These are phyloP conservation scores for Cuniculus paca DNA, from an alignment of 2,797 vertebrate species.

Conservation along the genomic window DNA sequence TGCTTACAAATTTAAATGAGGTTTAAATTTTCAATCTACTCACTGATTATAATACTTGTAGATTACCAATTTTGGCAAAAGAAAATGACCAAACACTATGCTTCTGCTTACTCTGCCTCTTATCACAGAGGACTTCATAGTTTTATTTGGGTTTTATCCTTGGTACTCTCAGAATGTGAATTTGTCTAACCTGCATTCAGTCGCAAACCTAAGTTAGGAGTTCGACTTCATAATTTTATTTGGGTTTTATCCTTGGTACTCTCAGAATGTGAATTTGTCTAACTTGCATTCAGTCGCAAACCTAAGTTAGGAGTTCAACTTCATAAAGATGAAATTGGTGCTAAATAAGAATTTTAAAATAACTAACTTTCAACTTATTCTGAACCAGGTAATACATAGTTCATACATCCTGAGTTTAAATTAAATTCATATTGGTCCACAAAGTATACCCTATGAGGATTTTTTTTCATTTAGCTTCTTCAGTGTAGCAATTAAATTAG, in stretches of 20 bases:
- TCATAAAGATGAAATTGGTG: slow-evolving; percentile 65
- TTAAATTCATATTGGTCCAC: slow-evolving; percentile 9
- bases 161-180: slow-evolving; percentile 42
- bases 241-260: slow-evolving; percentile 55
- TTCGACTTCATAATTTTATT: background rate
- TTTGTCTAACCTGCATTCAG: slow-evolving; percentile 48
- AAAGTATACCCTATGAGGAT: slow-evolving; percentile 36
- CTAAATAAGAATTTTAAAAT: slow-evolving; percentile 78
- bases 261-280: slow-evolving; percentile 43
- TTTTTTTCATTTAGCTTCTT: slow-evolving; percentile 36
- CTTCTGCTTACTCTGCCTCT: background rate
- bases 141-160: slow-evolving; percentile 46
- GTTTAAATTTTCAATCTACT: background rate
- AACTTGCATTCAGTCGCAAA: slow-evolving; percentile 66
- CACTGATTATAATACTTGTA: background rate
- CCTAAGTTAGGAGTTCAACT: slow-evolving; percentile 75
- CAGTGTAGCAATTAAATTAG: slow-evolving; percentile 66
- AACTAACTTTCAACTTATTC: slow-evolving; percentile 59
- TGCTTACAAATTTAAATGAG: background rate
- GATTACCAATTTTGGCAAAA: slow-evolving; percentile 37
- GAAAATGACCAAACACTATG: background rate
- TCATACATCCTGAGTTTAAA: slow-evolving; percentile 77
- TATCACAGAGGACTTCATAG: background rate
- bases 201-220: slow-evolving; percentile 74
- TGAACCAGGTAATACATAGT: slow-evolving; percentile 60